A percentile compares a stretch with the other conserved stretches of the same genome.
Conservation (phyloP, 2,797 vertebrate species). For the Heliangelus exortis region DNA sequence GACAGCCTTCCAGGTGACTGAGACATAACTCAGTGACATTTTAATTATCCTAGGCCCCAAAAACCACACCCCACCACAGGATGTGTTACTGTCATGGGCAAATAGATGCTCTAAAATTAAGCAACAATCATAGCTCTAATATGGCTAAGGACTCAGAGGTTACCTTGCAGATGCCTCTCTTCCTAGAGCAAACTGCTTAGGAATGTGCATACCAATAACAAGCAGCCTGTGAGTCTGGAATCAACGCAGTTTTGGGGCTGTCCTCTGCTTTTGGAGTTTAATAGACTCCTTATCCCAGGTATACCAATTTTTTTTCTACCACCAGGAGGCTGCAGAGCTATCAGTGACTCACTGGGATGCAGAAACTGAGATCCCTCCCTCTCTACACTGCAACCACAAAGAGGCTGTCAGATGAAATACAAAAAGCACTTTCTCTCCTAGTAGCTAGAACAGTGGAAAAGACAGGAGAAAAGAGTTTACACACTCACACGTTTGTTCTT, state of each 20-base stretch:
- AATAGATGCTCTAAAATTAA: neutral
- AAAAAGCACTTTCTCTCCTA: neutral
- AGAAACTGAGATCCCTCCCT: neutral
- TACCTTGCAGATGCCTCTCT: neutral
- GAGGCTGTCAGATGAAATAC: neutral
- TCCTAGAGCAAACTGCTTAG: neutral
- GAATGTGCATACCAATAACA: neutral
- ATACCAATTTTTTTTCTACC: neutral
- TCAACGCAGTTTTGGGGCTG: neutral
- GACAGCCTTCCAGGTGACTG: neutral
- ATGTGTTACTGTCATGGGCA: neutral
- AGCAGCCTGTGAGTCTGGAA: neutral
- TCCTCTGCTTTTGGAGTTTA: neutral
- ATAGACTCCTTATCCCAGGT: neutral
- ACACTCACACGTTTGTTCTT: neutral
- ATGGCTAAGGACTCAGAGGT: neutral
- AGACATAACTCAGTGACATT: neutral
- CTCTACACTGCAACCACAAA: rapidly evolving
- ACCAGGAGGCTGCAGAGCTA: neutral
- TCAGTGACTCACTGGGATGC: neutral
- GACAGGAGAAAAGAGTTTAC: neutral
- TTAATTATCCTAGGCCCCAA: neutral
- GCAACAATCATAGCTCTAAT: neutral
- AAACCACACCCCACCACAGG: neutral
- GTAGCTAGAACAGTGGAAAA: neutral